These are phyloP conservation scores for Microcebus lehilahytsara DNA, from an alignment of 2,113 vertebrate genomes.

Conservation along the genomic window DNA sequence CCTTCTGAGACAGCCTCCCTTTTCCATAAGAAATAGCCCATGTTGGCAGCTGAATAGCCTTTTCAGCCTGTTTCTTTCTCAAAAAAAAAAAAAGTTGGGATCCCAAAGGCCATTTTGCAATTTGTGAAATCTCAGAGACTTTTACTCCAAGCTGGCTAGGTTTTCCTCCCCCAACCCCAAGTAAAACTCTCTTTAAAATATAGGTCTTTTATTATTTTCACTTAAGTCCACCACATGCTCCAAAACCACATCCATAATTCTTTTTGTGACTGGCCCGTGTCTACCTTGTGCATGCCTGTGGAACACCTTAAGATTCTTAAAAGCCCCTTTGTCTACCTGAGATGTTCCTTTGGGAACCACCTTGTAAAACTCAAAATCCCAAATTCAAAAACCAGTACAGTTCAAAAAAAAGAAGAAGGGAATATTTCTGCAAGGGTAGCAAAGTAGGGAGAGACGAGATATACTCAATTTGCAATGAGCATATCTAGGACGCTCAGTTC, in stretches of 20 bases:
- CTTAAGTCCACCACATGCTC: background rate
- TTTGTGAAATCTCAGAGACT: background rate
- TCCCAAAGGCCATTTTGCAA: background rate
- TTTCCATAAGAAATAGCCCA: background rate
- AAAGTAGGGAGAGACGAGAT: background rate
- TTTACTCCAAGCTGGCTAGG: background rate
- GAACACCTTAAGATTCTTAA: background rate
- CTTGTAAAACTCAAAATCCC: background rate
- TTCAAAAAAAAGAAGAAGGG: background rate
- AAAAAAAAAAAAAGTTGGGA: background rate
- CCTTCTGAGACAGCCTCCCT: background rate
- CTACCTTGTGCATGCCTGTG: background rate
- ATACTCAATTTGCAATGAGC: background rate
- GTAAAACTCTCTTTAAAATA: background rate
- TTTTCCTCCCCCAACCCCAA: background rate
- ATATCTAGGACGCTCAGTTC: background rate
- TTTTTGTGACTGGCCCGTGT: background rate
- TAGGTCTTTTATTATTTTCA: background rate
- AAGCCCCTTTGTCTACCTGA: background rate
- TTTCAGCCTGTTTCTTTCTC: background rate
- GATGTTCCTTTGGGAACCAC: background rate
- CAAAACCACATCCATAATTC: background rate
- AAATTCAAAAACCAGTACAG: background rate
- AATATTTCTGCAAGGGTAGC: background rate
- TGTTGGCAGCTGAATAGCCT: background rate